A percentile compares a stretch with the other conserved stretches of the same genome.
These are phyloP conservation scores for Connochaetes taurinus DNA, from an alignment of 2,113 vertebrate species.

Conservation along the genomic window DNA sequence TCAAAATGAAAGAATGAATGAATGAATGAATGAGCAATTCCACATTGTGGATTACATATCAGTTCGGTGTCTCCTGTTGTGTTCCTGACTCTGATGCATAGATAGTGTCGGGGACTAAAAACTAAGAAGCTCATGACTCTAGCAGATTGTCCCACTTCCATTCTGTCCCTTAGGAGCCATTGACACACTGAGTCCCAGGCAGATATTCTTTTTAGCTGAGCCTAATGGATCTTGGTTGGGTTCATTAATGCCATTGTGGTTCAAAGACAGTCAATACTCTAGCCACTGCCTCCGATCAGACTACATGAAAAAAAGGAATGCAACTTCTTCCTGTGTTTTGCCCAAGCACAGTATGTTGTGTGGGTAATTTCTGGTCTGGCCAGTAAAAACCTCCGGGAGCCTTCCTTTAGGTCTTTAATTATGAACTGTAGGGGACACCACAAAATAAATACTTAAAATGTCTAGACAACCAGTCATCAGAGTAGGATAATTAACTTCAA, in stretches of 20 bases:
- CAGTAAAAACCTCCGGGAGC: slow-evolving; percentile 78
- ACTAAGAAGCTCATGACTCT: neutral
- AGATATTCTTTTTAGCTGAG: neutral
- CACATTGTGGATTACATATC: neutral
- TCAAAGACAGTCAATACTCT: slow-evolving; percentile 59
- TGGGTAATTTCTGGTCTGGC: slow-evolving; percentile 78
- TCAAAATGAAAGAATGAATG: neutral
- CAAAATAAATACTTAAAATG: slow-evolving; percentile 81
- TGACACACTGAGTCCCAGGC: neutral
- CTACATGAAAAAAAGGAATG: slow-evolving; percentile 57
- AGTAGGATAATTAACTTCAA: slow-evolving; percentile 77
- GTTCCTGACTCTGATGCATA: neutral
- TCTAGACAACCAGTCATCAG: slow-evolving; percentile 79
- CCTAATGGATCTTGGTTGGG: neutral
- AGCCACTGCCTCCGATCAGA: slow-evolving; percentile 49
- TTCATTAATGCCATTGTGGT: slow-evolving; percentile 55
- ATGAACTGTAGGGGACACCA: slow-evolving; percentile 79
- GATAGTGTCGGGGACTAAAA: neutral
- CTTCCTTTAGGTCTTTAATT: slow-evolving; percentile 79
- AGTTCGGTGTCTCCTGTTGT: neutral
- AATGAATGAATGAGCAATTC: neutral
- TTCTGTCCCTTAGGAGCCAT: neutral
- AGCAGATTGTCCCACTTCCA: neutral
- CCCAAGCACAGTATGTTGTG: slow-evolving; percentile 69
- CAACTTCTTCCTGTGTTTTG: slow-evolving; percentile 67